Evolutionary conservation across 2,888 invertebrate species (phyloP), one percentile per base, ranked within the genome.

Genomic region (Ornithoptera priamus): DNA sequence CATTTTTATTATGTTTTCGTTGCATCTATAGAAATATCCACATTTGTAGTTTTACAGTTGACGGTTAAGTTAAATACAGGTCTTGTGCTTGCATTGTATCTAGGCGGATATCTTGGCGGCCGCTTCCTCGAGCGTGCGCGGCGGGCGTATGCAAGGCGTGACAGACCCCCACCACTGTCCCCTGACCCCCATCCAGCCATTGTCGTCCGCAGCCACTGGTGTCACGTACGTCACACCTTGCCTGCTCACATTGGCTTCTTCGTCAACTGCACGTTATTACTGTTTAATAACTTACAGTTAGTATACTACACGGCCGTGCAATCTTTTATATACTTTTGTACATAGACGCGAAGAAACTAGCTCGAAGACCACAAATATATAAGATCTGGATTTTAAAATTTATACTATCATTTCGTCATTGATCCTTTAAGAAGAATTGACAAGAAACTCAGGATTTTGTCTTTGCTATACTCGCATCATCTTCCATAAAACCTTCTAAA

Each of bases 121-220:
- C 65, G 67, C 62, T 61, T 64, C 69, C 66, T 46, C 30, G 62
- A 18, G 22, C 62, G 67, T 57, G 62, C 24, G 65, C 6, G n/a
- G 57, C 59, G 63, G 68, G 62, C 68, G 68, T 61, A 62, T 30
- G 68, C 58, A 24, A 58, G 62, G 68, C 61, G 70, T 75, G 72
- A 74, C 75, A 74, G 72, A 62, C 71, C 73, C 70, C 65, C 75
- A 76, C 80, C 80, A 78, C 74, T 76, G 78, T 67, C 75, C 71
- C 77, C 74, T 76, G 78, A 65, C 75, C 71, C 64, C 69, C 77
- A 75, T 73, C 56, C 62, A 15, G 42, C 62, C 67, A 57, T 67
- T 62, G 67, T 67, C 36, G 24, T 62, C 24, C 59, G 18, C 61
- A 46, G 50, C 46, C 46, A 53, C 65, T 42, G 24, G 56, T 39